Evolutionary conservation across 2,113 vertebrate genomes (phyloP).

Genomic region (Tinamus guttatus): DNA sequence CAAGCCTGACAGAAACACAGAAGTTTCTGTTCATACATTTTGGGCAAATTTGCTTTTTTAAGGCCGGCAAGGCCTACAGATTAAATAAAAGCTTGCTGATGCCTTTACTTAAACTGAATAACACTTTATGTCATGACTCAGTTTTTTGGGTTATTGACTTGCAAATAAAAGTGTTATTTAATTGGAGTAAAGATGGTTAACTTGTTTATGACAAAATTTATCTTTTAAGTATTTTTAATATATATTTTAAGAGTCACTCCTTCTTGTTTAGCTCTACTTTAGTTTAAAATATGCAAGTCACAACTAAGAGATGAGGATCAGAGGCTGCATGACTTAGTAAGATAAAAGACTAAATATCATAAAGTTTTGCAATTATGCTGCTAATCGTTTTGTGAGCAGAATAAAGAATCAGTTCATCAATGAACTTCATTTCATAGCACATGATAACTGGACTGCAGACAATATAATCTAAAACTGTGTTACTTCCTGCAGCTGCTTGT

Average conservation of each 20-base stretch:
- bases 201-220: not conserved
- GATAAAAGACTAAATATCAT: not conserved
- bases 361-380: not conserved
- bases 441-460: not conserved
- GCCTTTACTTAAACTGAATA: not conserved
- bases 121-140: not conserved
- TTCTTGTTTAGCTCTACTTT: not conserved
- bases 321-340: not conserved
- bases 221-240: not conserved
- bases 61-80: not conserved
- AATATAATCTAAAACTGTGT: constrained; percentile 4
- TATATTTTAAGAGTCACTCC: not conserved
- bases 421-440: not conserved
- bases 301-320: not conserved
- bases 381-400: not conserved
- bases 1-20: rapidly evolving
- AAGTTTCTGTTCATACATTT: not conserved
- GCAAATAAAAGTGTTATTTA: not conserved
- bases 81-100: not conserved
- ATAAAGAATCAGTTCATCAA: not conserved
- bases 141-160: not conserved
- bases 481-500: not conserved
- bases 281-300: not conserved
- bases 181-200: not conserved
- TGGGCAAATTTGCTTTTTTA: not conserved